Conservation (phyloP, 2,113 vertebrate species). For the Pyrgilauda ruficollis region DNA sequence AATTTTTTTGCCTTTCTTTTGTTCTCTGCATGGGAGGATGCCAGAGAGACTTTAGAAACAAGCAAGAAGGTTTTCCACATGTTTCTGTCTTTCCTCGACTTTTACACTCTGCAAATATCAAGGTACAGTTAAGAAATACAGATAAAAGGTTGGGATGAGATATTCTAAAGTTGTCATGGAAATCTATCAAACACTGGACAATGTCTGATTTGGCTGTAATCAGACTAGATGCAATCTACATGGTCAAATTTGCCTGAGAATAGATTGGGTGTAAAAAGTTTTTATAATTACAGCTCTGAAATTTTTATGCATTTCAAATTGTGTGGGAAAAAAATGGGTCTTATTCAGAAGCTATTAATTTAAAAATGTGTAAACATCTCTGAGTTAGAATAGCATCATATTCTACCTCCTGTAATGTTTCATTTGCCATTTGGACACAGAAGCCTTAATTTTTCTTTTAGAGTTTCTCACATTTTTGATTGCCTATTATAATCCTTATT, state of each 20-base stretch:
- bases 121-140: neutral
- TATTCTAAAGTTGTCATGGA: neutral
- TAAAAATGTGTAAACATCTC: neutral
- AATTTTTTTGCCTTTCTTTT: neutral
- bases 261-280: neutral
- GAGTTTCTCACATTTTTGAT: neutral
- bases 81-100: neutral
- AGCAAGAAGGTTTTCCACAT: neutral
- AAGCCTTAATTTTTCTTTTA: neutral
- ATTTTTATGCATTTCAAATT: neutral
- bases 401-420: neutral
- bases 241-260: neutral
- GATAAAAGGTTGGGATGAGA: neutral
- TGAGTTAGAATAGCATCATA: neutral
- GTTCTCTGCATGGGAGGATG: neutral
- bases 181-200: neutral
- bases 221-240: neutral
- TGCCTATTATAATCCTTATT: neutral
- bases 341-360: neutral
- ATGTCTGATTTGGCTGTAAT: neutral
- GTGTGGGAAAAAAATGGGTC: fast-evolving
- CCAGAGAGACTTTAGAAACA: neutral
- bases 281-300: neutral
- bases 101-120: neutral
- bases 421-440: neutral